These are phyloP conservation scores for Blomia tropicalis DNA, from an alignment of 2,888 invertebrate genomes.

Conservation along the genomic window DNA sequence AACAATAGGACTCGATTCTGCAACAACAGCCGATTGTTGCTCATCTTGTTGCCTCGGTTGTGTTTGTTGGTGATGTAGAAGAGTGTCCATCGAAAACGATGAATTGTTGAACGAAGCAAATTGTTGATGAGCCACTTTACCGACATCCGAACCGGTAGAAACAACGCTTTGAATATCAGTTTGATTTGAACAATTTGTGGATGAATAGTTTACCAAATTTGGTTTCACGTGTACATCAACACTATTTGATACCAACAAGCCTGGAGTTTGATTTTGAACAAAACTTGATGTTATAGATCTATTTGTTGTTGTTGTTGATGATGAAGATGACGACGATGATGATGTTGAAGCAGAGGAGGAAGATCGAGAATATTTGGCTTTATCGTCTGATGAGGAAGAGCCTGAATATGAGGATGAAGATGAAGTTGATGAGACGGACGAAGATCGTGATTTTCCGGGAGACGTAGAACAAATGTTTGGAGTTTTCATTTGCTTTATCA, in stretches of 20 bases:
- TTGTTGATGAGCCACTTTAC: background rate
- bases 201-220: background rate
- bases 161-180: background rate
- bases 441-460: background rate
- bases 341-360: background rate
- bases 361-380: background rate
- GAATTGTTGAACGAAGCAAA: background rate
- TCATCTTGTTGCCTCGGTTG: background rate
- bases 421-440: background rate
- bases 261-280: too few relatives aligned
- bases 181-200: background rate
- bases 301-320: background rate
- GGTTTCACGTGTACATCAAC: background rate
- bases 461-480: background rate
- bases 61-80: conserved; percentile 2
- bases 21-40: background rate
- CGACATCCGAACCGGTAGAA: background rate
- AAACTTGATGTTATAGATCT: background rate
- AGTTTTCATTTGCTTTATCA: background rate
- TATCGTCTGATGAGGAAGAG: background rate
- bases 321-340: background rate
- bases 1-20: background rate
- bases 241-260: background rate
- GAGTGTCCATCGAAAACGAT: conserved; percentile 3
- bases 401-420: conserved; percentile 11